These are phyloP conservation scores for Hippocampus barbouri DNA, from an alignment of 2,113 vertebrate species.

Conservation along the genomic window DNA sequence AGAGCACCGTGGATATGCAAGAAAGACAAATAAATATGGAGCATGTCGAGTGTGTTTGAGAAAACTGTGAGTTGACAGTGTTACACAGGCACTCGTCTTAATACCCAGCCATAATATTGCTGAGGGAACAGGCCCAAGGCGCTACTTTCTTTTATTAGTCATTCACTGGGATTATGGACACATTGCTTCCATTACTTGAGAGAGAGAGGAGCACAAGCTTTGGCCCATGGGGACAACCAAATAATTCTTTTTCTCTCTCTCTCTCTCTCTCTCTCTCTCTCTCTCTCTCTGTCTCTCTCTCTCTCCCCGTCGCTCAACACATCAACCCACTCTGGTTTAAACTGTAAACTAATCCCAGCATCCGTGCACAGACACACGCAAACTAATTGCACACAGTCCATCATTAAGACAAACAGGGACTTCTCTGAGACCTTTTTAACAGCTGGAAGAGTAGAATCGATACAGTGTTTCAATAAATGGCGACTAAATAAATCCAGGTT, in stretches of 20 bases:
- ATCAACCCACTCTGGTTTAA: conserved; percentile 56
- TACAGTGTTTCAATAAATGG: conserved; percentile 60
- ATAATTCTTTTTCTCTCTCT: conserved; percentile 36
- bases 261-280: conserved; percentile 22
- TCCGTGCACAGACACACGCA: conserved; percentile 20
- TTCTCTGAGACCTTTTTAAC: conserved; percentile 53
- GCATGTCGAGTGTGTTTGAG: conserved; percentile 44
- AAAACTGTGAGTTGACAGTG: conserved; percentile 70
- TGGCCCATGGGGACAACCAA: conserved; percentile 49
- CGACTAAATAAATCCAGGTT: conserved; percentile 53
- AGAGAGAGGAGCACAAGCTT: conserved; percentile 62
- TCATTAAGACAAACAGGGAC: conserved; percentile 59
- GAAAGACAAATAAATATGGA: conserved; percentile 50
- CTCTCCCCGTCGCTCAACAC: conserved; percentile 19
- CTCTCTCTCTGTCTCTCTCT: conserved; percentile 21
- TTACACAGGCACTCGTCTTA: conserved; percentile 72
- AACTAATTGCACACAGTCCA: conserved; percentile 29
- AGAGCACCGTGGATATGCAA: conserved; percentile 38
- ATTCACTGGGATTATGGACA: conserved; percentile 72
- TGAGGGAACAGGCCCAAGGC: conserved; percentile 65
- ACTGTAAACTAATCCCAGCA: conserved; percentile 54
- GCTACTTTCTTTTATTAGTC: conserved; percentile 75
- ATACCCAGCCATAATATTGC: conserved; percentile 63
- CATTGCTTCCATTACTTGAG: conserved; percentile 81
- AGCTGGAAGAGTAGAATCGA: conserved; percentile 61